Evolutionary conservation across 2,797 vertebrate species (phyloP), one percentile per base, ranked within the genome.

Genomic region (Gorsachius magnificus): DNA sequence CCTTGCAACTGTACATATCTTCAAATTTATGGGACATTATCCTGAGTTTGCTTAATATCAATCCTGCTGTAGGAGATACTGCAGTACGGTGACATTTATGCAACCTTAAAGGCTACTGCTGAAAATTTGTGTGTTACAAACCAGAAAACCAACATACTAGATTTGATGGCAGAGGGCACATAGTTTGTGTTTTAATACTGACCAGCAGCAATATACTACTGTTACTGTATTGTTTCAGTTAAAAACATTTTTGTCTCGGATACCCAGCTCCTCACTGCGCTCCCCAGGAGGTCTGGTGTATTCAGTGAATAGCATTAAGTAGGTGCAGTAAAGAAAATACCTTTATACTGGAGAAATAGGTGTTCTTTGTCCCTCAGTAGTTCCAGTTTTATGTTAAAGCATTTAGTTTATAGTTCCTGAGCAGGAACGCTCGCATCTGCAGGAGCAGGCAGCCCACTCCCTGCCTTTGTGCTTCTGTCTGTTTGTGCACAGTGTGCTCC

Each of bases 401-500:
- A 31, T 65, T 84, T 61, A 20, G 9, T 64, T 71, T 89, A 36
- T 74, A 1, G 1, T 56, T 85, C 20, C 31, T 72, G 54, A 57
- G n/a, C 3, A 13, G 70, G 21, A 80, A 5, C 0, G 0, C 35
- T 78, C 19, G 41, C 2, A 2, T 81, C 45, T 83, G 43, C 54
- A 53, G 51, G 16, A 69, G 28, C 46, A 79, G n/a, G 31, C 50
- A 91, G 31, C 50, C 45, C 68, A 9, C 74, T 80, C 33, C 19
- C 15, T 81, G 69, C 48, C 51, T 81, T 83, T 65, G n/a, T 90
- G 29, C 58, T 83, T 61, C 41, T 24, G 13, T 50, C 21, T 66
- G 14, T 50, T n/a, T 19, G 7, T 72, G 78, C 54, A 28, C 1
- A 0, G 11, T 28, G 19, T 66, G 64, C 24, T 83, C 38, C 12